These are phyloP conservation scores for Xiphias gladius DNA, from an alignment of 2,113 vertebrate genomes.

Conservation along the genomic window DNA sequence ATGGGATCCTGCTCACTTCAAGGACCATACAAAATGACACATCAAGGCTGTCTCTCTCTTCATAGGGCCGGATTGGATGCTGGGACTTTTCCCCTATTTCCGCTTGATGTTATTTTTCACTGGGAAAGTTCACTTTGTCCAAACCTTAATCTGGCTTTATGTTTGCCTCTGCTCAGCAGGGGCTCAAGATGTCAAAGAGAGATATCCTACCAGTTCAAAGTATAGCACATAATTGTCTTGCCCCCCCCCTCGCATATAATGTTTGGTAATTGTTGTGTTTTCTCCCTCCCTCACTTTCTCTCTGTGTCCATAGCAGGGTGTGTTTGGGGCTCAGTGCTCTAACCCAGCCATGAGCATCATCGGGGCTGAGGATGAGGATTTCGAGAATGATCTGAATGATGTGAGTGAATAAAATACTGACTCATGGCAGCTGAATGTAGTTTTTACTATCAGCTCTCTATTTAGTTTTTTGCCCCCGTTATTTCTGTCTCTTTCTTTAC, in stretches of 20 bases:
- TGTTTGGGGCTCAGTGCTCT: conserved; percentile 74
- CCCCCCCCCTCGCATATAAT: too few relatives aligned
- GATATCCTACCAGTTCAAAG: conserved; percentile 45
- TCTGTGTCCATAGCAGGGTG: conserved; percentile 56
- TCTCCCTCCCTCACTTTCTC: conserved; percentile 7
- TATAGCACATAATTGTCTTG: conserved; percentile 34
- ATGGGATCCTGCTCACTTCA: conserved; percentile 18
- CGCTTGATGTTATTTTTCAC: conserved; percentile 36
- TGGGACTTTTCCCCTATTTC: conserved; percentile 34
- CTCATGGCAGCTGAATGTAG: background rate
- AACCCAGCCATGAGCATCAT: conserved; percentile 88
- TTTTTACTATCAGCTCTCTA: background rate
- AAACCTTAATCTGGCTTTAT: conserved; percentile 46
- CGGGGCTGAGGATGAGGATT: conserved; percentile 93
- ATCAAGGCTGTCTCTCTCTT: background rate
- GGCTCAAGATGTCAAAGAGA: conserved; percentile 46
- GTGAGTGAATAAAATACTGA: conserved; percentile 76
- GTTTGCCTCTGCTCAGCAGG: conserved; percentile 57
- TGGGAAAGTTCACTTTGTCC: conserved; percentile 41
- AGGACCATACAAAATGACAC: background rate
- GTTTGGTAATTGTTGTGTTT: conserved; percentile 55
- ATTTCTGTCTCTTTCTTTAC: background rate
- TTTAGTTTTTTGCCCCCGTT: background rate
- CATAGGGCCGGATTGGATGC: conserved; percentile 10
- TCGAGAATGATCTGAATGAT: conserved; percentile 90